Conservation (phyloP, 1,140 invertebrate species). For the Drosophila tsacasi region DNA sequence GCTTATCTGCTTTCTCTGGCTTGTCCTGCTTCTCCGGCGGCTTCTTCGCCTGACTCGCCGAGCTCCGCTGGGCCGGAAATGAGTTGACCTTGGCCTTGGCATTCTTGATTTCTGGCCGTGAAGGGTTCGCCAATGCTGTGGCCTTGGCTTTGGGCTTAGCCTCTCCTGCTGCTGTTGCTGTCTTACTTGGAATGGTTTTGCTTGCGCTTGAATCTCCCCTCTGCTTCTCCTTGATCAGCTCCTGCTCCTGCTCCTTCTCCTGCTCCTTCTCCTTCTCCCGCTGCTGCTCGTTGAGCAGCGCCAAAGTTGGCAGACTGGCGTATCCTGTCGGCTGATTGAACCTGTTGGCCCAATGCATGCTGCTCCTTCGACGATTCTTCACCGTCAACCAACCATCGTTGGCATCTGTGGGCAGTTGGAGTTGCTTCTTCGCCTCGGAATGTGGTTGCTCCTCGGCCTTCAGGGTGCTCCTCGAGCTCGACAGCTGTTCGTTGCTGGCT, state of each 20-base stretch:
- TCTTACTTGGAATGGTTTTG: constrained; percentile 25
- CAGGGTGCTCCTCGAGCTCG: constrained; percentile 52
- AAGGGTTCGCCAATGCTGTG: constrained; percentile 38
- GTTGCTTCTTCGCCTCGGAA: constrained; percentile 84
- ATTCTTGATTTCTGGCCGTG: constrained; percentile 79
- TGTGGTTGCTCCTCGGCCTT: constrained; percentile 61
- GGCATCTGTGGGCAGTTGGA: constrained; percentile 76
- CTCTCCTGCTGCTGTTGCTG: constrained; percentile 35
- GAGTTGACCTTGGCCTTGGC: constrained; percentile 85
- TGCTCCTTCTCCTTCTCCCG: constrained; percentile 69
- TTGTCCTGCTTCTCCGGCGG: constrained; percentile 27
- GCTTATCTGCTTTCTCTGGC: constrained; percentile 17
- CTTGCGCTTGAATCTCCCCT: constrained; percentile 24
- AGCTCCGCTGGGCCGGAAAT: constrained; percentile 58
- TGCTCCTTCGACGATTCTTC: constrained; percentile 87
- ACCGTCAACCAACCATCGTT: constrained; percentile 89
- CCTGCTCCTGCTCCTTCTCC: constrained; percentile 66
- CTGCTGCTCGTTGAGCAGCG: constrained; percentile 85
- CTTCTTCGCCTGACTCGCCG: constrained; percentile 22
- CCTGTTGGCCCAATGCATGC: constrained; percentile 88
- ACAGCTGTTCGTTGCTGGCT: constrained; percentile 78
- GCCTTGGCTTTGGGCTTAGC: constrained; percentile 50
- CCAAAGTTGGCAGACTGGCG: constrained; percentile 88
- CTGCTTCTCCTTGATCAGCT: constrained; percentile 34
- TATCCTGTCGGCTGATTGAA: constrained; percentile 89